Evolutionary conservation across 2,113 vertebrate genomes (phyloP).

Genomic region (Todiramphus chloris): DNA sequence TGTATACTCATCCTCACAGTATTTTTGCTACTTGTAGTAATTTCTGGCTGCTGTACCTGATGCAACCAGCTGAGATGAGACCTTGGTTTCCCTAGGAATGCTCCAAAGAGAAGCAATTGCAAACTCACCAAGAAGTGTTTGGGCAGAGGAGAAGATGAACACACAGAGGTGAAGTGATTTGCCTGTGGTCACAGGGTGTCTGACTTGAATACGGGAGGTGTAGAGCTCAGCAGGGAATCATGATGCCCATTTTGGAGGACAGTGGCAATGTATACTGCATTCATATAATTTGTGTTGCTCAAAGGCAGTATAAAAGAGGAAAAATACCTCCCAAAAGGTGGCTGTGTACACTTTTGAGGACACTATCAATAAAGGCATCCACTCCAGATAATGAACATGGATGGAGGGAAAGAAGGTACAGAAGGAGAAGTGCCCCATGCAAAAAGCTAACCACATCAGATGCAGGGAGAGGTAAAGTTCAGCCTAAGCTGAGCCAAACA

Average conservation of each 20-base stretch:
- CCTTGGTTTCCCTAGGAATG: neutral
- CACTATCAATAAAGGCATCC: neutral
- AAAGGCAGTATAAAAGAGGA: neutral
- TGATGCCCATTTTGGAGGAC: neutral
- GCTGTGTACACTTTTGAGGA: neutral
- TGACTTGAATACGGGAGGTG: neutral
- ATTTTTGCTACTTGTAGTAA: neutral
- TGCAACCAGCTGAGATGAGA: neutral
- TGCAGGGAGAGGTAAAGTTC: neutral
- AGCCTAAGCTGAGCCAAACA: neutral
- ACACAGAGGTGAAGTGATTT: neutral
- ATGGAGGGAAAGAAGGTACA: neutral
- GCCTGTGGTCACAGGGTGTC: fast-evolving
- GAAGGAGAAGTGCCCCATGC: fast-evolving
- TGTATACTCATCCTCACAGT: neutral
- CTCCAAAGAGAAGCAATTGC: neutral
- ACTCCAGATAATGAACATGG: neutral
- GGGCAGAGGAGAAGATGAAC: neutral
- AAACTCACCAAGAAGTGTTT: neutral
- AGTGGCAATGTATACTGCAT: no score
- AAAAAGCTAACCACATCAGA: neutral
- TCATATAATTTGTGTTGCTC: neutral
- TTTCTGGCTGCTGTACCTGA: neutral
- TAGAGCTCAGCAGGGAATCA: fast-evolving
- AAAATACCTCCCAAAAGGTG: neutral